Percentiles rank a stretch among this genome's conserved stretches.
phyloP scores from a whole-genome alignment of 2,888 invertebrate species.

The Nomada hirtipes region DNA sequence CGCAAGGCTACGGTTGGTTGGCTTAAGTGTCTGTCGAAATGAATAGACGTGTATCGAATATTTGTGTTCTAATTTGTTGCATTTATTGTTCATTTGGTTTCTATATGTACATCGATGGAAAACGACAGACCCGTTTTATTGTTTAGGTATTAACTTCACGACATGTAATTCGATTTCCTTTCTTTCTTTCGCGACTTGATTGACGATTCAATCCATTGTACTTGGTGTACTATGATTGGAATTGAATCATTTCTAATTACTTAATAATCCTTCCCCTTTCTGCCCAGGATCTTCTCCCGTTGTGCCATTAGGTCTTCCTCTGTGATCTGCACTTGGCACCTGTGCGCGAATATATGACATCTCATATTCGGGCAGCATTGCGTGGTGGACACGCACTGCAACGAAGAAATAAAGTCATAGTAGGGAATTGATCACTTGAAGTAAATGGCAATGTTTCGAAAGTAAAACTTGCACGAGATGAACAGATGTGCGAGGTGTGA shows the following conservation, averaged over 20 bases:
- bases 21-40: no score
- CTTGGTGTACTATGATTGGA: no score
- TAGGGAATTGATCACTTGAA: constrained; percentile 17
- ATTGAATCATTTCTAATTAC: neutral
- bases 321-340: constrained; percentile 81
- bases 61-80: neutral
- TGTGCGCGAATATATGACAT: constrained; percentile 76
- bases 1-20: no score
- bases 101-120: neutral
- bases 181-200: neutral
- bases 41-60: neutral
- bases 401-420: constrained; percentile 32
- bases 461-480: no score
- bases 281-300: constrained; percentile 76
- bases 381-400: constrained; percentile 69
- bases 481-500: no score
- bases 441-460: constrained; percentile 20
- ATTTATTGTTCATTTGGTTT: neutral
- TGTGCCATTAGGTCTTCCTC: constrained; percentile 74
- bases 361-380: constrained; percentile 69
- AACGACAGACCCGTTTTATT: neutral
- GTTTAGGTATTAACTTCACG: neutral
- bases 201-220: neutral
- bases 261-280: constrained; percentile 71
- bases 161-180: no score